Evolutionary conservation across 2,113 vertebrate species (phyloP), one percentile per base, ranked within the genome.

Genomic region (Todiramphus saurophagus): DNA sequence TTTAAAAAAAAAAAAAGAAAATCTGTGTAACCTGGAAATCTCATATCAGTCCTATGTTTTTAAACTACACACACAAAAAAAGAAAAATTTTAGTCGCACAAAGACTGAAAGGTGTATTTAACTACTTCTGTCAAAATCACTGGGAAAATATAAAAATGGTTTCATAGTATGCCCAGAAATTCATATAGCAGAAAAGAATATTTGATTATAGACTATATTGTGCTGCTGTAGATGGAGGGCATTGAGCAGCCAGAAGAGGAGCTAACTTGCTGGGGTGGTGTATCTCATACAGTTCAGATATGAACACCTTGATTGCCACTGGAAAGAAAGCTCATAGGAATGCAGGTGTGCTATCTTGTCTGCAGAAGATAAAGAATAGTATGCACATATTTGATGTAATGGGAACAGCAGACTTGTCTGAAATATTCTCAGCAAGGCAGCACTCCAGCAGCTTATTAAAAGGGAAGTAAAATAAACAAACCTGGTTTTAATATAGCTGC

Each of bases 381-480:
- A 62, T 41, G 18, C 30, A 13, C 1, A 1, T 70, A 46, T 91
- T 84, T 87, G 78, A 89, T 91, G 63, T 60, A 93, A 93, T 69
- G 59, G 39, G 69, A 96, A 77, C 0, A 0, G 21, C 48, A 91
- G 94, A 83, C 58, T 39, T 74, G 39, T 69, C 43, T 66, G 66
- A 93, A 95, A 89, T 74, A 87, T 75, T 92, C 69, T 82, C 87
- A 94, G 80, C 43, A 91, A 80, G 50, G n/a, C 59, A 83, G 43
- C 17, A 3, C 58, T 88, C 27, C 21, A 62, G 75, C 66, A 93
- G 58, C 27, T 90, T 83, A 73, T 31, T 62, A 55, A 64, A 85
- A 50, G 67, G 31, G 10, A 90, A 25, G 56, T 63, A 92, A 92
- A 81, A 93, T 84, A 73, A 89, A 69, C 35, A 92, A 90, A 87